phyloP scores from a whole-genome alignment of 2,797 vertebrate species.

The Periparus ater region DNA sequence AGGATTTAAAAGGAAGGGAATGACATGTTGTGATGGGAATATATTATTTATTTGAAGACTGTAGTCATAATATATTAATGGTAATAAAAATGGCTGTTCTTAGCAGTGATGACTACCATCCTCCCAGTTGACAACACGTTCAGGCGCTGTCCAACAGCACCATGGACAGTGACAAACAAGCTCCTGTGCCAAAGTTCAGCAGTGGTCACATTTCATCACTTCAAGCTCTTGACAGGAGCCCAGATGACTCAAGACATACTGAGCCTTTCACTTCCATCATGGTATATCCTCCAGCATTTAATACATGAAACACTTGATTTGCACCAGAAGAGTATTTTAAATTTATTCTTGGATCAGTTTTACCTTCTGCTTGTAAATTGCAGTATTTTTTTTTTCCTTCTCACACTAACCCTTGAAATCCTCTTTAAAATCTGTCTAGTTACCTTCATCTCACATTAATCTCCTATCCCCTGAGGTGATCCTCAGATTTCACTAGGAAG shows the following conservation, averaged over 20 bases:
- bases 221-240: background rate
- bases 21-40: background rate
- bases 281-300: background rate
- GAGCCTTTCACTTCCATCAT: background rate
- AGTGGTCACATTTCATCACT: background rate
- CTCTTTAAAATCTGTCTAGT: background rate
- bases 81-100: background rate
- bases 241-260: background rate
- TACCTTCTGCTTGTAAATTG: background rate
- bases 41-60: background rate
- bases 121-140: fast-evolving
- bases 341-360: background rate
- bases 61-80: background rate
- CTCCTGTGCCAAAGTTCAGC: fast-evolving
- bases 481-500: background rate
- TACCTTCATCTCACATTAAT: background rate
- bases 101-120: too few species aligned
- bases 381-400: background rate
- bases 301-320: background rate
- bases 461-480: background rate
- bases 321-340: background rate
- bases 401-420: background rate
- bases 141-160: constrained; percentile 1
- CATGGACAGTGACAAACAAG: constrained; percentile 35
- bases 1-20: background rate